Percentiles rank a stretch among this genome's conserved stretches.
Conservation (phyloP, 1,140 invertebrate genomes). For the Thrips palmi region DNA sequence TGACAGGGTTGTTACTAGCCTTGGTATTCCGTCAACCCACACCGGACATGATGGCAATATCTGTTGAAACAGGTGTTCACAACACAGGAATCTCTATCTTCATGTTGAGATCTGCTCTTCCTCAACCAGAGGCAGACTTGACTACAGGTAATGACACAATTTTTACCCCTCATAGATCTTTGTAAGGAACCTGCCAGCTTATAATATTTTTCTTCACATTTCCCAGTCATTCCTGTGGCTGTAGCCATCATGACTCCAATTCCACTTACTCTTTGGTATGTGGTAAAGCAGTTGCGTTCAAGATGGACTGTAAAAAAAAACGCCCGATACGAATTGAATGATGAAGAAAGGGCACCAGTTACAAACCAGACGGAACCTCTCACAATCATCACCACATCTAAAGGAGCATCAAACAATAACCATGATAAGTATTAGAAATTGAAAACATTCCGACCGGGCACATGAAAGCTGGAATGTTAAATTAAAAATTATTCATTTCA, state of each 20-base stretch:
- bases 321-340: too few species aligned
- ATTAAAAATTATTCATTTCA: too few species aligned
- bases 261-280: too few species aligned
- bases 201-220: conserved; percentile 17
- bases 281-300: too few species aligned
- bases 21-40: conserved; percentile 36
- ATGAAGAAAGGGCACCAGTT: too few species aligned
- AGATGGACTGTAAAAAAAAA: too few species aligned
- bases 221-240: conserved; percentile 62
- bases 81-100: conserved; percentile 88
- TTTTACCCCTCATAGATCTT: neutral
- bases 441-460: too few species aligned
- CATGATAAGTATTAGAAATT: too few species aligned
- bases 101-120: conserved; percentile 47
- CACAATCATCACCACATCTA: too few species aligned
- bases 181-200: conserved; percentile 1
- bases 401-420: too few species aligned
- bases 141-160: conserved; percentile 41
- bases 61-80: conserved; percentile 86
- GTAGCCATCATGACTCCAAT: conserved; percentile 87
- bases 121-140: conserved; percentile 55
- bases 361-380: too few species aligned
- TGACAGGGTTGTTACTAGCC: conserved; percentile 45
- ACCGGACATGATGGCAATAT: conserved; percentile 61
- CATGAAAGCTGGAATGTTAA: too few species aligned